A percentile compares a stretch with the other conserved stretches of the same genome.
These are phyloP conservation scores for Philopedon plagiatum DNA, from an alignment of 2,888 invertebrate genomes.

Conservation along the genomic window DNA sequence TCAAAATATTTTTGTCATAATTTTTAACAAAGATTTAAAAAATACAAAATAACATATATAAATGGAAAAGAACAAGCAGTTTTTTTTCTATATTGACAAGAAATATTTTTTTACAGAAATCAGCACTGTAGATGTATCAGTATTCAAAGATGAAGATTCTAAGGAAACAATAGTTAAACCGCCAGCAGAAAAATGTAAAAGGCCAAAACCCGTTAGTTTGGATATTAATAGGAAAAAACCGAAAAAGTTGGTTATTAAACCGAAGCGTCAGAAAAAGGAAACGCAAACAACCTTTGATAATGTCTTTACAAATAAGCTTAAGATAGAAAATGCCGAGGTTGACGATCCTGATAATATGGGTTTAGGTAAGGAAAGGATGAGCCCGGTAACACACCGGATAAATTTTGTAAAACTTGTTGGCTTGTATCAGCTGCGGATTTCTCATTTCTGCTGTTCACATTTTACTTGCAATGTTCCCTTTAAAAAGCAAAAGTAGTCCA, in stretches of 20 bases:
- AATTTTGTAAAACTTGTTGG: too few relatives aligned
- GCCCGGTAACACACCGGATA: too few relatives aligned
- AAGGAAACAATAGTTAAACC: slow-evolving; percentile 9
- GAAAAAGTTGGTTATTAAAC: slow-evolving; percentile 63
- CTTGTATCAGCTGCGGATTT: too few relatives aligned
- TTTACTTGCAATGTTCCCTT: too few relatives aligned
- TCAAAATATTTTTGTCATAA: too few relatives aligned
- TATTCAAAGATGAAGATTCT: slow-evolving; percentile 40
- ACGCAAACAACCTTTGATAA: slow-evolving; percentile 66
- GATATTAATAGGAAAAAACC: slow-evolving; percentile 62
- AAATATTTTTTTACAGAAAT: slow-evolving; percentile 22
- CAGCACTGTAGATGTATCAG: slow-evolving; percentile 32
- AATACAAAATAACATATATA: too few relatives aligned
- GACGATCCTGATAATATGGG: slow-evolving; percentile 33
- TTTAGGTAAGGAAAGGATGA: slow-evolving; percentile 25
- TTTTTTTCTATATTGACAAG: not conserved
- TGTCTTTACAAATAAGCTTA: slow-evolving; percentile 64
- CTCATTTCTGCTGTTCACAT: too few relatives aligned
- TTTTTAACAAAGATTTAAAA: too few relatives aligned
- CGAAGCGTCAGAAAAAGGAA: slow-evolving; percentile 60
- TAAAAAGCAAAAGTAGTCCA: too few relatives aligned
- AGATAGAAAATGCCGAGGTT: slow-evolving; percentile 57
- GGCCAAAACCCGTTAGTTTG: slow-evolving; percentile 55
- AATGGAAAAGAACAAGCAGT: too few relatives aligned
- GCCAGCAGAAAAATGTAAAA: slow-evolving; percentile 1